phyloP scores from a whole-genome alignment of 2,797 vertebrate genomes.

The Eleutherodactylus coqui region DNA sequence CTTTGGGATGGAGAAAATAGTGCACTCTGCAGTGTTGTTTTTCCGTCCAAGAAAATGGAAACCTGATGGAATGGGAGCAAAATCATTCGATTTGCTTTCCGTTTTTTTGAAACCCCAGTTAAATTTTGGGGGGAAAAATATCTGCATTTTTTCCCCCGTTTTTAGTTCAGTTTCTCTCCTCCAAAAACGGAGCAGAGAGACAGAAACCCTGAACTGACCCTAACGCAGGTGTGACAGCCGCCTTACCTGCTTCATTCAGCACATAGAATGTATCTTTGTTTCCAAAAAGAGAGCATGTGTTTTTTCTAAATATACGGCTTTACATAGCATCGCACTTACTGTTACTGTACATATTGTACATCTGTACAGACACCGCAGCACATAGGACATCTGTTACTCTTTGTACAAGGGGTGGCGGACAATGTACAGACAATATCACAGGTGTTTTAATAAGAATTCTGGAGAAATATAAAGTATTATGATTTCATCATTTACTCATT shows the following conservation, averaged over 20 bases:
- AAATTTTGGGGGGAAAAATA: too few species aligned
- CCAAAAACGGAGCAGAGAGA: too few species aligned
- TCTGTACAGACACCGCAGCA: constrained; percentile 86
- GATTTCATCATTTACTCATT: constrained; percentile 74
- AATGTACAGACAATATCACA: constrained; percentile 92
- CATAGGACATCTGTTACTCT: constrained; percentile 69
- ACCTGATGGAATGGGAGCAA: too few species aligned
- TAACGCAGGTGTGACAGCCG: too few species aligned
- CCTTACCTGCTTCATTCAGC: constrained; percentile 73
- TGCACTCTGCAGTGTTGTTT: too few species aligned
- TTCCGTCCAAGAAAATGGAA: too few species aligned
- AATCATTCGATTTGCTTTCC: too few species aligned
- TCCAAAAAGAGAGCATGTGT: constrained; percentile 79
- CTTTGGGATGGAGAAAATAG: too few species aligned
- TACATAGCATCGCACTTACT: constrained; percentile 80
- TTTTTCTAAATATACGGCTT: constrained; percentile 76
- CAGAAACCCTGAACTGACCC: too few species aligned
- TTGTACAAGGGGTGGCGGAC: constrained; percentile 78
- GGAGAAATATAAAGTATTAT: constrained; percentile 79
- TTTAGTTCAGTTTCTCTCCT: too few species aligned
- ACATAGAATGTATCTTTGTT: constrained; percentile 72
- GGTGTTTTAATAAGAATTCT: constrained; percentile 77
- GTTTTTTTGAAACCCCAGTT: too few species aligned
- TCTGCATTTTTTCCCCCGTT: too few species aligned
- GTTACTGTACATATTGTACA: constrained; percentile 94